phyloP scores from a whole-genome alignment of 2,888 invertebrate genomes.

The Eudemis profundana region DNA sequence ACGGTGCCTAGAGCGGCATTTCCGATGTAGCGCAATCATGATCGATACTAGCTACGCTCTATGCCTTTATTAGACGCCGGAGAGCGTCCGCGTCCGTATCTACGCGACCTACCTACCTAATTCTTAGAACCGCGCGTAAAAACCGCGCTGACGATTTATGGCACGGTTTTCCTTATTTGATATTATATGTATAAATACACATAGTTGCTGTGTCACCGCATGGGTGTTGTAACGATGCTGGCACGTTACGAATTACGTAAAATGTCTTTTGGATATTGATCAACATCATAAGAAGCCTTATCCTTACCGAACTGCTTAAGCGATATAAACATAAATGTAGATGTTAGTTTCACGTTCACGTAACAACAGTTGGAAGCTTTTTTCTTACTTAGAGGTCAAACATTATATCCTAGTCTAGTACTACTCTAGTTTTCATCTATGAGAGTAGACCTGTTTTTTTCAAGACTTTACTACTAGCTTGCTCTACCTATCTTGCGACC shows the following conservation, averaged over 20 bases:
- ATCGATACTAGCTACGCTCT: conserved; percentile 24
- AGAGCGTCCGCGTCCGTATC: conserved; percentile 37
- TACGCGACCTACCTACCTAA: conserved; percentile 50
- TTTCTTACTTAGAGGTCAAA: too few species aligned
- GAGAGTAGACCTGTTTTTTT: too few species aligned
- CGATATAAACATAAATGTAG: too few species aligned
- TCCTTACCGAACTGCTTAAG: neutral
- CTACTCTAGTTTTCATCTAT: too few species aligned
- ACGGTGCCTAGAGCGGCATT: conserved; percentile 33
- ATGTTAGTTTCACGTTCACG: too few species aligned
- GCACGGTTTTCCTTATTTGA: conserved; percentile 64
- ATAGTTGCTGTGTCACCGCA: conserved; percentile 31
- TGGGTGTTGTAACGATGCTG: conserved; percentile 44
- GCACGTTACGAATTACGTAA: neutral
- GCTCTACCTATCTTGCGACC: too few species aligned
- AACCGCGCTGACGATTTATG: conserved; percentile 48
- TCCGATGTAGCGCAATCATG: conserved; percentile 38
- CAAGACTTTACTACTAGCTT: too few species aligned
- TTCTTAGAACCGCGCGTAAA: conserved; percentile 65
- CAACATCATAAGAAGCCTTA: neutral
- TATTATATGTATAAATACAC: conserved; percentile 42
- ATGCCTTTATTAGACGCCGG: conserved; percentile 38
- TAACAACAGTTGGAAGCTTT: too few species aligned
- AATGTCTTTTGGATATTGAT: neutral
- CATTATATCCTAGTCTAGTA: too few species aligned